Conservation (phyloP, 2,888 invertebrate genomes). For the Gryllus longicercus region DNA sequence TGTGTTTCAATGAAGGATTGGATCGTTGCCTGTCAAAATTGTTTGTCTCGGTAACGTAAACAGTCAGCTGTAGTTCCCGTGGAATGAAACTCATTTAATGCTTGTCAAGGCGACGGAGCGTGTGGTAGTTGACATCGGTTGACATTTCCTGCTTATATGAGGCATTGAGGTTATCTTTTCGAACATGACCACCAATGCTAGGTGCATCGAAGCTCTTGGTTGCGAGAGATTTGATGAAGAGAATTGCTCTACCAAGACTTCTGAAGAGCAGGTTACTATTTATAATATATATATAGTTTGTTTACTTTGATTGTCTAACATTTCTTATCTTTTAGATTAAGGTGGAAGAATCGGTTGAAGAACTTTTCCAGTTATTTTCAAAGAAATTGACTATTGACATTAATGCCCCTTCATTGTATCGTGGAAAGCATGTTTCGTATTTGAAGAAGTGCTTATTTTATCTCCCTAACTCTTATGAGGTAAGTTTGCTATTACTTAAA, state of each 20-base stretch:
- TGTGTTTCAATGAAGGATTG: too few relatives aligned
- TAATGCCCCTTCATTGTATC: conserved; percentile 59
- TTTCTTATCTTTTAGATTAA: conserved; percentile 49
- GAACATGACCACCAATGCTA: conserved; percentile 36
- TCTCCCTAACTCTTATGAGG: conserved; percentile 68
- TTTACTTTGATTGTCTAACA: conserved; percentile 49
- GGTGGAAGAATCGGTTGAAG: conserved; percentile 57
- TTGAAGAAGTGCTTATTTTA: conserved; percentile 64
- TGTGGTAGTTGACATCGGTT: too few relatives aligned
- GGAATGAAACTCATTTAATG: too few relatives aligned
- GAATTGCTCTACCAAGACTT: conserved; percentile 55
- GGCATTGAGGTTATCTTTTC: neutral
- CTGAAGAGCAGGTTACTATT: conserved; percentile 57
- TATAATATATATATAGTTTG: conserved; percentile 44
- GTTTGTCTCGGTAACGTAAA: too few relatives aligned
- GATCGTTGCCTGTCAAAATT: too few relatives aligned
- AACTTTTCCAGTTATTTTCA: conserved; percentile 52
- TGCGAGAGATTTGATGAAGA: conserved; percentile 58
- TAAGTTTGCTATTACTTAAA: conserved; percentile 39
- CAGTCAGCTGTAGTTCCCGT: too few relatives aligned
- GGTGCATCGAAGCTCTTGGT: conserved; percentile 45
- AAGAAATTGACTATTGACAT: conserved; percentile 52
- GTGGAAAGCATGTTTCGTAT: conserved; percentile 61
- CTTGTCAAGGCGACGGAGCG: too few relatives aligned
- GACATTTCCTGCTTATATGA: too few relatives aligned